Evolutionary conservation across 2,888 invertebrate genomes (phyloP), one percentile per base, ranked within the genome.

Genomic region (Drosophila helvetica): DNA sequence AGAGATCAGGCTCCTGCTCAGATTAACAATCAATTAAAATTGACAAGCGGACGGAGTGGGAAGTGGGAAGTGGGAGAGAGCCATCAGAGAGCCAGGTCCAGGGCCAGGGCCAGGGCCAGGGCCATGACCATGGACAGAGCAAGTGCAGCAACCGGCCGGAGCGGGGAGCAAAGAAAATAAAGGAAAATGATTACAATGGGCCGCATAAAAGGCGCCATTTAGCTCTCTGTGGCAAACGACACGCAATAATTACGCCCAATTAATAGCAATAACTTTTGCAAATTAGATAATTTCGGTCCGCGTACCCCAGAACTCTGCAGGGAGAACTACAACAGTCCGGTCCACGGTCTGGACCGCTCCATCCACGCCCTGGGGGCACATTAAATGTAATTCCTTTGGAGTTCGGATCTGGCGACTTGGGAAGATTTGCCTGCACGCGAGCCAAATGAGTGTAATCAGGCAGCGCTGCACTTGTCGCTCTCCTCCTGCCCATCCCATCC

Each of bases 21-120:
- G 90, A 90, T 90, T 90, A 90, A 90, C 88, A 90, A 90, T 90
- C 90, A 90, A 90, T 90, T 90, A 90, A 89, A 90, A 90, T 88
- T 90, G 90, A 88, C 87, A 90, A 89, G 78, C 74, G 68, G 56
- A 58, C 38, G 38, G 10, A 30, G 30, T 30, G 45, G 53, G 51
- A 51, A 17, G 56, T 50, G 60, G 52, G 42, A 30, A 55, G 54
- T 43, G 10, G 30, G 19, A 5, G 38, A n/a, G 38, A n/a, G 38
- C 38, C n/a, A 38, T 38, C 33, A 15, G n/a, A n/a, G 38, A 7
- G 2, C 38, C 38, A 38, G 15, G 38, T 15, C 38, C 38, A 38
- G 38, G 38, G 15, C 30, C 15, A 33, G 33, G 15, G 12, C 38
- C 38, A 38, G 15, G 38, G 38, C 38, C 38, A 38, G 38, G 38